Evolutionary conservation across 2,888 invertebrate genomes (phyloP).

Genomic region (Hypena proboscidalis): DNA sequence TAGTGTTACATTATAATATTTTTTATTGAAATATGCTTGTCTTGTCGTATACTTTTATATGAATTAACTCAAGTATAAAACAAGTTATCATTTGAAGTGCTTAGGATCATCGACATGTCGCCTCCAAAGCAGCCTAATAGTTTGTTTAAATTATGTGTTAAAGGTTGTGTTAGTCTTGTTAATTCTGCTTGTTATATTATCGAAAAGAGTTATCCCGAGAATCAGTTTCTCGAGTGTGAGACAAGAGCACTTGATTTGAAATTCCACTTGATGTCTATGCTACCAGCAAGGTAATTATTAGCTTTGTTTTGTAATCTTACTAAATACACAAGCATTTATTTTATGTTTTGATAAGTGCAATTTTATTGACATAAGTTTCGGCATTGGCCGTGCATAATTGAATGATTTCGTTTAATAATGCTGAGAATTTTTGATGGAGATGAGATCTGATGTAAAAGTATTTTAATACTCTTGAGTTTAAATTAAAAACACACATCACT

Average conservation of each 20-base stretch:
- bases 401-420: too few species aligned
- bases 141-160: constrained; percentile 72
- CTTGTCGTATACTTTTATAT: constrained; percentile 12
- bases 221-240: constrained; percentile 67
- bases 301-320: background rate
- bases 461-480: too few species aligned
- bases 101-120: constrained; percentile 60
- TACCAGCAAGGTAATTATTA: constrained; percentile 72
- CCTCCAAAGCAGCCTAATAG: constrained; percentile 76
- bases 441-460: too few species aligned
- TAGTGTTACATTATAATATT: too few species aligned
- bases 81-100: constrained; percentile 16
- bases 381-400: too few species aligned
- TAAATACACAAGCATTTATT: too few species aligned
- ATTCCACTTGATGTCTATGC: constrained; percentile 65
- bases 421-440: too few species aligned
- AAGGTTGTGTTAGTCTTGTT: constrained; percentile 71
- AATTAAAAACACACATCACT: too few species aligned
- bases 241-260: constrained; percentile 65
- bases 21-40: too few species aligned
- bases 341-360: too few species aligned
- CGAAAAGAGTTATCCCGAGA: constrained; percentile 71
- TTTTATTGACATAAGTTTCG: too few species aligned
- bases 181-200: constrained; percentile 76
- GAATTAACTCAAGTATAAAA: constrained; percentile 9